Evolutionary conservation across 2,888 invertebrate species (phyloP), one percentile per base, ranked within the genome.

Genomic region (Cryptus viduatorius): DNA sequence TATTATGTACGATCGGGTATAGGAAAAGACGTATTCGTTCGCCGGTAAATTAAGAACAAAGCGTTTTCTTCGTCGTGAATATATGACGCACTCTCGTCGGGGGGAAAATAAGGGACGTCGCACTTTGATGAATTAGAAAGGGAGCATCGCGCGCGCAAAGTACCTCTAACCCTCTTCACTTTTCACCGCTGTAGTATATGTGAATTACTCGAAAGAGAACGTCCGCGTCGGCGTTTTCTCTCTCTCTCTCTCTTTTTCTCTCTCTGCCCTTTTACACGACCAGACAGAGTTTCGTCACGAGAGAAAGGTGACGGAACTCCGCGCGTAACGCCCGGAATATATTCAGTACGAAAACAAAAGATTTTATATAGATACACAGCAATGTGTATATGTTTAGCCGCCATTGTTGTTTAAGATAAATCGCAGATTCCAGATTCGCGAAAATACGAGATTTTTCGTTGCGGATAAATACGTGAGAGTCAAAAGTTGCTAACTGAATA

Each of bases 61-160:
- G 65, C 37, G 44, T 48, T 76, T 69, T 71, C 71, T 71, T 31
- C 44, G 29, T 29, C 37, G 53, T 72, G 53, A 3, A 10, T 64
- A 37, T 65, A 50, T 65, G 61, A 67, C 44, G 46, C 50, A 24
- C 37, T 37, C 37, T 37, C 76, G 76, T 72, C 50, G 37, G 37
- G 46, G 72, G 61, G 68, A 75, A 67, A 77, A 37, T 67, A 79
- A 78, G 82, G 81, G 78, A 76, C 79, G 72, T 77, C 72, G 78
- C 72, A 86, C 83, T 86, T 82, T 76, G 59, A 80, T 73, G 81
- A 79, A 83, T 80, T 83, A 77, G 75, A 79, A 65, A 83, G 56
- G 65, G 61, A 79, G 44, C 44, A 73, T 56, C 79, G 46, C 37
- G 83, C 4, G 83, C 79, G 75, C 75, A 79, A 16, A 31, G n/a